Evolutionary conservation across 92 coral and sea anemone species (phyloP).

Genomic region (Heteractis magnifica): DNA sequence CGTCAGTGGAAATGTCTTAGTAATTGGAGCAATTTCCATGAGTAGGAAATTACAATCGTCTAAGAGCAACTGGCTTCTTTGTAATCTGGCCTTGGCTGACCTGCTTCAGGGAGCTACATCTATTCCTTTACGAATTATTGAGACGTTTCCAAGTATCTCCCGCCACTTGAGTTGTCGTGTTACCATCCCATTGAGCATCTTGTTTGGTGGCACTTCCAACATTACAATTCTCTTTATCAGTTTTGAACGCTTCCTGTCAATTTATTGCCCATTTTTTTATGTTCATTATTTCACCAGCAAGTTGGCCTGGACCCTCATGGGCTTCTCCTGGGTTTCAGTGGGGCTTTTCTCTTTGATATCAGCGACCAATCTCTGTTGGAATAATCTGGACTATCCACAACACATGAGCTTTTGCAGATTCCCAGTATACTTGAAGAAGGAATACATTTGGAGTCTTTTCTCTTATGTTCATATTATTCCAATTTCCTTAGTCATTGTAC

Average conservation of each 20-base stretch:
- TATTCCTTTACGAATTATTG: slow-evolving; percentile 56
- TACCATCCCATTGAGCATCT: slow-evolving; percentile 50
- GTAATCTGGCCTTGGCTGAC: slow-evolving; percentile 66
- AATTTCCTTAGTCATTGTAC: slow-evolving; percentile 36
- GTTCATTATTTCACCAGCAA: slow-evolving; percentile 13
- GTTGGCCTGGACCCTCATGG: neutral
- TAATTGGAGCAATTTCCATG: slow-evolving; percentile 39
- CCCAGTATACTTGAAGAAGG: slow-evolving; percentile 46
- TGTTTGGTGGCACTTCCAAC: slow-evolving; percentile 66
- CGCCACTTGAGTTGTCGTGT: slow-evolving; percentile 41
- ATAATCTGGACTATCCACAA: neutral
- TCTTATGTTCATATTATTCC: slow-evolving; percentile 60
- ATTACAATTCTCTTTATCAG: slow-evolving; percentile 58
- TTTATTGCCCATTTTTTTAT: slow-evolving; percentile 51
- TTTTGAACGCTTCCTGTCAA: slow-evolving; percentile 54
- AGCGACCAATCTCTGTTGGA: slow-evolving; percentile 41
- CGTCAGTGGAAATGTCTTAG: slow-evolving; percentile 67
- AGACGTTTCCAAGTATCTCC: slow-evolving; percentile 23
- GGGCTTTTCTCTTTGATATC: slow-evolving; percentile 35
- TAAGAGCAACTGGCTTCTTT: slow-evolving; percentile 55
- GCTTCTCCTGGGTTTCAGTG: slow-evolving; percentile 46
- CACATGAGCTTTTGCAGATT: slow-evolving; percentile 52
- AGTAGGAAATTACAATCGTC: slow-evolving; percentile 40
- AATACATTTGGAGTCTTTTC: slow-evolving; percentile 53
- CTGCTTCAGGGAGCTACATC: slow-evolving; percentile 64